Percentiles rank a stretch among this genome's conserved stretches.
Conservation (phyloP, 2,888 invertebrate genomes). For the Ochlodes sylvanus region DNA sequence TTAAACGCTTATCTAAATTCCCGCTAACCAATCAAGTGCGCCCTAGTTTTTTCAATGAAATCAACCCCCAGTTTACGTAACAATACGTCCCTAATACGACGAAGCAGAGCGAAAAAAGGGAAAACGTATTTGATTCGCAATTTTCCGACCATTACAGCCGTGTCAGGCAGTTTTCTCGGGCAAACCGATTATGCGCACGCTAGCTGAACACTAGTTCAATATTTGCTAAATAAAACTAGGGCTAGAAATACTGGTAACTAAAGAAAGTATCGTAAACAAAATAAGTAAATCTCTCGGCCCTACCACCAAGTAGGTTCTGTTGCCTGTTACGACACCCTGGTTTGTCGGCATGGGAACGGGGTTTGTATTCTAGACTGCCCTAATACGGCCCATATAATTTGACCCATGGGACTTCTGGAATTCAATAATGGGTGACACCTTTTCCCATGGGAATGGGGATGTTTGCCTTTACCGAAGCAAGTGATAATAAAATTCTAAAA, state of each 20-base stretch:
- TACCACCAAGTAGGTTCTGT: too few relatives aligned
- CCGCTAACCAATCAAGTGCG: neutral
- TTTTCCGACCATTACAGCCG: slow-evolving; percentile 33
- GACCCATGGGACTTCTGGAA: too few relatives aligned
- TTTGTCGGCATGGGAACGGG: too few relatives aligned
- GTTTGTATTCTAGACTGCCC: too few relatives aligned
- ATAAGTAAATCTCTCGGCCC: too few relatives aligned
- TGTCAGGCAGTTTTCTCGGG: slow-evolving; percentile 33
- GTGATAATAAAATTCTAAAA: too few relatives aligned
- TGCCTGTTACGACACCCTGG: too few relatives aligned
- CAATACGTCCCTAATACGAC: slow-evolving; percentile 11
- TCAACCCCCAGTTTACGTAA: slow-evolving; percentile 21
- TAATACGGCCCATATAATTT: too few relatives aligned
- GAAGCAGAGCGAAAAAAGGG: slow-evolving; percentile 28
- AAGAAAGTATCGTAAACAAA: too few relatives aligned
- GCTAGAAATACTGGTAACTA: neutral
- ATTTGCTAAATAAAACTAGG: neutral
- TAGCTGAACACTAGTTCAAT: neutral
- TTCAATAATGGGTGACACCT: too few relatives aligned
- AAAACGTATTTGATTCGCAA: slow-evolving; percentile 32
- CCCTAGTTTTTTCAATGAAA: slow-evolving; percentile 26
- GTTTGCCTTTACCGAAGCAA: too few relatives aligned
- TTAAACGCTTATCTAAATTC: neutral
- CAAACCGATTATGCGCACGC: slow-evolving; percentile 35
- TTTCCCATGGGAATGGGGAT: too few relatives aligned